Base-by-base conservation (phyloP, 2,113 vertebrate species). In the Takifugu bimaculatus region DNA sequence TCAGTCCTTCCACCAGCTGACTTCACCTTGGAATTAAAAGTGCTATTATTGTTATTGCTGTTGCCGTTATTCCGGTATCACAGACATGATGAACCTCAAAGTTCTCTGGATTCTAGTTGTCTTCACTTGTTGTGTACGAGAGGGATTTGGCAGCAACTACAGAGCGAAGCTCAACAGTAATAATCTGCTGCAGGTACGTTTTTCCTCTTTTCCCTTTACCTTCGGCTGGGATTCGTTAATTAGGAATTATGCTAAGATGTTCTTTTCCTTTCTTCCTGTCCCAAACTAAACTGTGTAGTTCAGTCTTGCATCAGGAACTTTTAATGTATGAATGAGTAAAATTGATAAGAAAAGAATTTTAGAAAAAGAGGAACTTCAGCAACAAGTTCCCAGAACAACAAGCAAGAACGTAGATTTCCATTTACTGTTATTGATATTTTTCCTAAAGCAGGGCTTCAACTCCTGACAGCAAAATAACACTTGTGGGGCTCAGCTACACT, bases 401-500 rank as follows among this genome's bases (percentile, higher is more conserved):
- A 1, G 28, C 28, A 3, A 29, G 28, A 29, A 5, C 28, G 3
- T 32, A 2, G 9, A 11, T 39, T 2, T 39, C 35, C 7, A 10
- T 39, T 39, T 39, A 39, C 7, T 39, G 35, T 10, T 39, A 10
- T 35, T 7, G 1, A 7, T 35, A 45, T 20, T 20, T 20, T 20
- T 20, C 20, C 20, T 20, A 20, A 20, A 20, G 20, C 20, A 50
- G 60, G 32, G 27, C 60, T 72, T 75, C 60, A 63, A 57, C 57
- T 57, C 14, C 49, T 78, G 42, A 39, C 50, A 68, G 28, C 1
- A 50, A 81, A 80, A 75, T 60, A 86, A 75, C 72, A 79, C 80
- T 63, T 70, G 68, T 83, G 69, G 20, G 60, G 61, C 26, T 66
- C 48, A 67, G 67, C 72, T 76, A 88, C 88, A 88, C 75, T 82